Percentiles rank a stretch among this genome's conserved stretches.
phyloP scores from a whole-genome alignment of 1,140 invertebrate species.

The Nymphalis io region DNA sequence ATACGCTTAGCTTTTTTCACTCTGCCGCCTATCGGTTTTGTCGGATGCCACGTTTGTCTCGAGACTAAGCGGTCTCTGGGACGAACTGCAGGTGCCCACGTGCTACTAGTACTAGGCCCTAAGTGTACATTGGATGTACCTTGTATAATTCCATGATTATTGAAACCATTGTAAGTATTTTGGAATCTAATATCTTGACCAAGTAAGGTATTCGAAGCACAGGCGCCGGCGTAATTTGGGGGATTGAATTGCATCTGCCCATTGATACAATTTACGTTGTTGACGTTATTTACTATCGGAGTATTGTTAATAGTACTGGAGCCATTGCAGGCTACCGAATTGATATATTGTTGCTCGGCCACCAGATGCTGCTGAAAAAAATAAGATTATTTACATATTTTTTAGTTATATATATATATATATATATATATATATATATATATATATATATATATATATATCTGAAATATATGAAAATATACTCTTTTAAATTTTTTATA shows the following conservation, averaged over 20 bases:
- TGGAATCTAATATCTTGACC: constrained; percentile 26
- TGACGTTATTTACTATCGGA: neutral
- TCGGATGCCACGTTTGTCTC: constrained; percentile 16
- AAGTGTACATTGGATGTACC: constrained; percentile 21
- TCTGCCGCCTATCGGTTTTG: constrained; percentile 23
- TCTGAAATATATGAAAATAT: no score
- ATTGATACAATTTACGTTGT: constrained; percentile 14
- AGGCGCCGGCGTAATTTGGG: constrained; percentile 24
- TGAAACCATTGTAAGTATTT: constrained; percentile 4
- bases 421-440: no score
- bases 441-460: no score
- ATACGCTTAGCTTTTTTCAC: constrained; percentile 83
- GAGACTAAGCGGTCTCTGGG: constrained; percentile 16
- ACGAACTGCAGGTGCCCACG: constrained; percentile 7
- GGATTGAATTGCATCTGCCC: constrained; percentile 25
- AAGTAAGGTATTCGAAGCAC: constrained; percentile 10
- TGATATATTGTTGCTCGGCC: constrained; percentile 32
- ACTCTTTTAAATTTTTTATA: no score
- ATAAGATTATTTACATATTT: constrained; percentile 17
- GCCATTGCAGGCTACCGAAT: constrained; percentile 20
- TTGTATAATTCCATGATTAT: constrained; percentile 19
- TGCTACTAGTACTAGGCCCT: constrained; percentile 12
- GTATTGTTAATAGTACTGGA: constrained; percentile 17
- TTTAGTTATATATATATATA: no score
- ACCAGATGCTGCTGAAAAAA: constrained; percentile 32